A percentile compares a stretch with the other conserved stretches of the same genome.
phyloP scores from a whole-genome alignment of 2,113 vertebrate species.

The Notechis scutatus region DNA sequence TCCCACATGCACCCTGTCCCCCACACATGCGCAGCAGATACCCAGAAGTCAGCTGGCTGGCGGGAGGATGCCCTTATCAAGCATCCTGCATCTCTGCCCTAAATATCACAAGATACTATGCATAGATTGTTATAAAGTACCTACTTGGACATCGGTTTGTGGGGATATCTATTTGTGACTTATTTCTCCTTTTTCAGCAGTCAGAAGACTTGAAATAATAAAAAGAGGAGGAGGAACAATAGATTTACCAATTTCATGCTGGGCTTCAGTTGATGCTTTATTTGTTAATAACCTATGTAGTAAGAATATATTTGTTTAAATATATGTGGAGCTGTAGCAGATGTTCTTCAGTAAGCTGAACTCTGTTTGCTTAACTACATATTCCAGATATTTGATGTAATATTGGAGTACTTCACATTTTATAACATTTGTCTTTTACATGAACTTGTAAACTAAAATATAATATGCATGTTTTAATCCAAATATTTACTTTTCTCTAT shows the following conservation, averaged over 20 bases:
- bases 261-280: slow-evolving; percentile 46
- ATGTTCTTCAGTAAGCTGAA: slow-evolving; percentile 40
- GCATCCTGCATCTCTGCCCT: too few relatives aligned
- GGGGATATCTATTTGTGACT: background rate
- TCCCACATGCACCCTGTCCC: too few relatives aligned
- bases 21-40: too few relatives aligned
- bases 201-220: background rate
- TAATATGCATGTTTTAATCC: slow-evolving; percentile 46
- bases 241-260: slow-evolving; percentile 37
- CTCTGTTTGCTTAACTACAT: slow-evolving; percentile 29
- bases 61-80: background rate
- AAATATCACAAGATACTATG: background rate
- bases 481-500: slow-evolving; percentile 64
- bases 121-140: background rate
- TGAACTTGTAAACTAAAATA: slow-evolving; percentile 6
- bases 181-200: background rate
- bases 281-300: slow-evolving; percentile 47
- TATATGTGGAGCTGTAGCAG: slow-evolving; percentile 40
- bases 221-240: slow-evolving; percentile 26
- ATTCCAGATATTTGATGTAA: background rate
- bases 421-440: background rate
- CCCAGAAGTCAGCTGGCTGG: too few relatives aligned
- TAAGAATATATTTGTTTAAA: slow-evolving; percentile 44
- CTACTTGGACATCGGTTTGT: background rate
- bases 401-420: slow-evolving; percentile 6